Evolutionary conservation across 2,888 invertebrate species (phyloP).

Genomic region (Brenthis hecate): DNA sequence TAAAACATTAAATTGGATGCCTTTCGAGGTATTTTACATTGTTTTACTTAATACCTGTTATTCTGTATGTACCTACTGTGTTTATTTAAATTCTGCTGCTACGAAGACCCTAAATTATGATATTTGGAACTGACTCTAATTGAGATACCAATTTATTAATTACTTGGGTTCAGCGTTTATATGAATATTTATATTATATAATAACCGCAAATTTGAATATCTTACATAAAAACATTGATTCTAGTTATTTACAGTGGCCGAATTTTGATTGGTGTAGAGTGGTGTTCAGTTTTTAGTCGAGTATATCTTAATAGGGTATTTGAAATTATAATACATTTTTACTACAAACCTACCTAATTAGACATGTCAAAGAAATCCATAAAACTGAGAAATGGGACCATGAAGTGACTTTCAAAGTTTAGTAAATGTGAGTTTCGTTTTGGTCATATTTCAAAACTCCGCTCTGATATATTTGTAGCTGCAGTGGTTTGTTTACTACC

Average conservation of each 20-base stretch:
- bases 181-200: neutral
- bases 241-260: too few species aligned
- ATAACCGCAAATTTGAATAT: neutral
- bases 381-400: conserved; percentile 28
- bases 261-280: too few species aligned
- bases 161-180: neutral
- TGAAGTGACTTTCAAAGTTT: conserved; percentile 29
- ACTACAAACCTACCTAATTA: conserved; percentile 17
- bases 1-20: conserved; percentile 29
- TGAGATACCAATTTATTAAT: conserved; percentile 9
- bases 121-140: conserved; percentile 4
- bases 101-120: neutral
- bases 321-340: conserved; percentile 1
- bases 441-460: conserved; percentile 30
- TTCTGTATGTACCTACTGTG: conserved; percentile 1
- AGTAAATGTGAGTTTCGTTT: conserved; percentile 25
- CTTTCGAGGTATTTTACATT: conserved; percentile 25
- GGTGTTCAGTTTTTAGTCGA: neutral
- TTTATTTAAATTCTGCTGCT: conserved; percentile 7
- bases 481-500: conserved; percentile 26
- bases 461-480: conserved; percentile 19
- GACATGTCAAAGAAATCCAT: conserved; percentile 18
- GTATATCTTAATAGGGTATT: neutral
- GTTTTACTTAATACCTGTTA: conserved; percentile 27
- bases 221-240: too few species aligned